Base-by-base conservation (phyloP, 2,888 invertebrate genomes). In the Drosophila bunnanda region DNA sequence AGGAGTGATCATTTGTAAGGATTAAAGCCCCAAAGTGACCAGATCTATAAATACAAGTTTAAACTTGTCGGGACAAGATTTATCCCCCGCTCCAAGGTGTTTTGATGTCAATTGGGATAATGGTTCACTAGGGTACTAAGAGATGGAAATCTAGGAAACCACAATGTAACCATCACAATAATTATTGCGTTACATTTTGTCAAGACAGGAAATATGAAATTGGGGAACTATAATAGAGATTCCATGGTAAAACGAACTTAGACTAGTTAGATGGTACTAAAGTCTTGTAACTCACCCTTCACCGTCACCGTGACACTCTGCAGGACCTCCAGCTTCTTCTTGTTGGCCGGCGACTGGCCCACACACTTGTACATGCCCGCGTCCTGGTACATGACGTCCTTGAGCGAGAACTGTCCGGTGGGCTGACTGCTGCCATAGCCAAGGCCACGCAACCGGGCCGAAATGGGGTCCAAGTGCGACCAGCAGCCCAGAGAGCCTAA, bases 361-460 rank as follows among this genome's bases (percentile, higher is more conserved):
- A 95, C 95, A 92, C 96, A 96, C 78, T 95, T 94, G 91, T 96
- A 96, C 84, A 95, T 95, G 20, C 96, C 96, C 34, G 95, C 96
- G 89, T 96, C 96, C 90, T 96, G 96, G 90, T 96, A 96, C 68
- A 96, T 93, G 65, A 96, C 95, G 80, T 95, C 94, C 83, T 95
- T 95, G 39, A 96, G 92, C 38, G 94, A 93, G 74, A 96, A 93
- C 76, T 95, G 94, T 52, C 94, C 94, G 17, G 94, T 94, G 65
- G 93, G 92, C 69, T 91, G 83, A 20, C 92, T 91, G 76, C 94
- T 93, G 30, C 94, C 94, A 36, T 94, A 93, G 48, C 94, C 94
- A 69, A 94, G 90, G 17, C 94, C 94, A 73, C 94, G 93, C 61
- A 94, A 87, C 46, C 93, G 92, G 38, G 94, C 93, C 55, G 93